Evolutionary conservation across 35 echinoderm and acorn worm genomes (phyloP), one percentile per base, ranked within the genome.

Genomic region (Chiridota heheva): DNA sequence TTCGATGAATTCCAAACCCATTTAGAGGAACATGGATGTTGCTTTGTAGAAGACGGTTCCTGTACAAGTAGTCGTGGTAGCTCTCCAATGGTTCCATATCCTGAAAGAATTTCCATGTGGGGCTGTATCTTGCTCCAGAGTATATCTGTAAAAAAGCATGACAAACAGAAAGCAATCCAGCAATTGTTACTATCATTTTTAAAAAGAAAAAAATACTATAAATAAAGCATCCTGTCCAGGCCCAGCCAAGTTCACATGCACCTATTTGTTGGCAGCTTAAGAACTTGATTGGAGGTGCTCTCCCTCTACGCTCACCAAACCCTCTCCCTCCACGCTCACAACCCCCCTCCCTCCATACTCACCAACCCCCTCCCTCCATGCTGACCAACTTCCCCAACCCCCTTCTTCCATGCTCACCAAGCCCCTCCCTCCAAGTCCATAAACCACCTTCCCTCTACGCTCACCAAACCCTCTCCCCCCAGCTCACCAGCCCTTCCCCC

Each of bases 61-160:
- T 74, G 29, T 74, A 74, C 26, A 74, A 29, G 40, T 74, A 74
- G 44, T 74, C 44, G 56, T 74, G 70, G 36, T 30, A 74, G 40
- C 43, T 3, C 31, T 49, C 70, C 20, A 74, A 32, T 2, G 44
- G 22, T 18, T 0, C n/a, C 34, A 18, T 74, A 5, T 16, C 5
- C 31, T 25, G 18, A 13, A 74, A 4, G 10, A 24, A 74, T 32
- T 74, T 13, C 2, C 34, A 42, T 17, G 36, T 24, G 5, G 70
- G 70, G 33, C 56, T 51, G 36, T 74, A 44, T 28, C 28, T 27
- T 32, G 47, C 44, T 27, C 70, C 70, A 46, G 70, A 8, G 36
- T 72, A 47, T 36, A 27, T 28, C 69, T 72, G 38, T 29, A 26
- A 72, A 46, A 60, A 42, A 30, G n/a, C n/a, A 69, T 0, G 33